Evolutionary conservation across 2,888 invertebrate species (phyloP).

Genomic region (Drosophila rubida): DNA sequence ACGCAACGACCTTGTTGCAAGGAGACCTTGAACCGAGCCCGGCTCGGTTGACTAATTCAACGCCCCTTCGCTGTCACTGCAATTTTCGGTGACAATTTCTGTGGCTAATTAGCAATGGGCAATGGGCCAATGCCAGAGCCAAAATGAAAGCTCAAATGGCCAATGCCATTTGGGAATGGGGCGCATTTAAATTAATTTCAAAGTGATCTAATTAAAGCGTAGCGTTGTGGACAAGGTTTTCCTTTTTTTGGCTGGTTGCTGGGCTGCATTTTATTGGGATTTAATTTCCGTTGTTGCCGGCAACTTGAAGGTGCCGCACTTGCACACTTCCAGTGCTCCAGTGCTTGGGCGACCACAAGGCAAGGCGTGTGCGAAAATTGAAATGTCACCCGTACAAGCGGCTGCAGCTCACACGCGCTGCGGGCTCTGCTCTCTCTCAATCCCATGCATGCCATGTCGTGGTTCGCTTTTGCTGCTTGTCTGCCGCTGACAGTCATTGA

Average conservation of each 20-base stretch:
- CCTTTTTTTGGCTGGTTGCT: too few relatives aligned
- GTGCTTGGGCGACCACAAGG: slow-evolving; percentile 49
- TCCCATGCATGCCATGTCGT: slow-evolving; percentile 46
- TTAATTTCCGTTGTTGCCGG: slow-evolving; percentile 70
- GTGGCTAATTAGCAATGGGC: slow-evolving; percentile 51
- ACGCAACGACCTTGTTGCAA: slow-evolving; percentile 47
- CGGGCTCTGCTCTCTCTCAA: neutral
- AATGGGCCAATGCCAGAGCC: slow-evolving; percentile 13
- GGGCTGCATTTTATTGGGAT: slow-evolving; percentile 61
- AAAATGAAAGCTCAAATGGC: slow-evolving; percentile 5
- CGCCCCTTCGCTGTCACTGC: slow-evolving; percentile 63
- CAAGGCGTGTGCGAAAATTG: slow-evolving; percentile 67
- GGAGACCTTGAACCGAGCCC: slow-evolving; percentile 60
- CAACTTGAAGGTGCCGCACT: slow-evolving; percentile 43
- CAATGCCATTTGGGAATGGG: slow-evolving; percentile 18
- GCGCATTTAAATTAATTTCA: slow-evolving; percentile 47
- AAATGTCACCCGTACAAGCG: slow-evolving; percentile 55
- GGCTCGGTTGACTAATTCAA: slow-evolving; percentile 24
- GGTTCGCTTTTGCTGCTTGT: slow-evolving; percentile 64
- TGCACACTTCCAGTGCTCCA: slow-evolving; percentile 12
- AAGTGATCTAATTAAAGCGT: slow-evolving; percentile 44
- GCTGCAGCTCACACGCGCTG: neutral
- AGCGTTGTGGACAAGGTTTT: slow-evolving; percentile 16
- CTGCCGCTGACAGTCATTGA: slow-evolving; percentile 76
- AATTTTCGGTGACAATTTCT: slow-evolving; percentile 45